These are phyloP conservation scores for Drosophila pseudoananassae DNA, from an alignment of 1,140 invertebrate species.

Conservation along the genomic window DNA sequence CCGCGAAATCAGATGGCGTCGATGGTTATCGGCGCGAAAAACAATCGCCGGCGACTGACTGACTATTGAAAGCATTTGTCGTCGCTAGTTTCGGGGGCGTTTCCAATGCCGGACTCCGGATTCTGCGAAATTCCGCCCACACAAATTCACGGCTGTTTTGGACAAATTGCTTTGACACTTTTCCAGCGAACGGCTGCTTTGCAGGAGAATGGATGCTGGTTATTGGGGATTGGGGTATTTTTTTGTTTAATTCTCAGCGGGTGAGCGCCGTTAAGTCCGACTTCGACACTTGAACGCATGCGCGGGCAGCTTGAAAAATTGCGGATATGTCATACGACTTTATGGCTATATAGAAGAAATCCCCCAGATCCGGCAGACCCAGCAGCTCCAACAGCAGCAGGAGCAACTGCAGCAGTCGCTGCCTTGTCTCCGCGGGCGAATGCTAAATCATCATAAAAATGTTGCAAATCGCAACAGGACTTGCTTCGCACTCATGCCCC, in stretches of 20 bases:
- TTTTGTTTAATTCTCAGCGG: conserved; percentile 50
- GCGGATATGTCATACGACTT: conserved; percentile 83
- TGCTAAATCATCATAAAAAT: conserved; percentile 77
- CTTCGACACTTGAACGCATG: conserved; percentile 73
- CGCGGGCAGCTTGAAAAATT: conserved; percentile 73
- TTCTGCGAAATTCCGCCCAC: conserved; percentile 61
- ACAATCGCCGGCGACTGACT: conserved; percentile 37
- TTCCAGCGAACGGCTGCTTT: conserved; percentile 51
- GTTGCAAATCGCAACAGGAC: conserved; percentile 73
- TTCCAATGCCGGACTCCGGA: conserved; percentile 35
- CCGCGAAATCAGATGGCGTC: conserved; percentile 32
- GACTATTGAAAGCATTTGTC: conserved; percentile 77
- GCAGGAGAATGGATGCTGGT: conserved; percentile 4
- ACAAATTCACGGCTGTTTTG: conserved; percentile 38
- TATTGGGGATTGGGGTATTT: background rate
- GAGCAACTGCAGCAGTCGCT: conserved; percentile 39
- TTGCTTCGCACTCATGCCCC: conserved; percentile 13
- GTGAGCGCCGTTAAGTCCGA: conserved; percentile 54
- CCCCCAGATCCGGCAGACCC: conserved; percentile 1
- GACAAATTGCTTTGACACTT: conserved; percentile 69
- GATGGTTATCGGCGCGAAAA: conserved; percentile 66
- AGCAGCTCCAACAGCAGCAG: background rate
- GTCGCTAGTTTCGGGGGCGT: conserved; percentile 55
- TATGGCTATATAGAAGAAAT: conserved; percentile 69
- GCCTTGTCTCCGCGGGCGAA: conserved; percentile 54